A percentile compares a stretch with the other conserved stretches of the same genome.
phyloP scores from a whole-genome alignment of 2,888 invertebrate species.

The Catonia carolina region DNA sequence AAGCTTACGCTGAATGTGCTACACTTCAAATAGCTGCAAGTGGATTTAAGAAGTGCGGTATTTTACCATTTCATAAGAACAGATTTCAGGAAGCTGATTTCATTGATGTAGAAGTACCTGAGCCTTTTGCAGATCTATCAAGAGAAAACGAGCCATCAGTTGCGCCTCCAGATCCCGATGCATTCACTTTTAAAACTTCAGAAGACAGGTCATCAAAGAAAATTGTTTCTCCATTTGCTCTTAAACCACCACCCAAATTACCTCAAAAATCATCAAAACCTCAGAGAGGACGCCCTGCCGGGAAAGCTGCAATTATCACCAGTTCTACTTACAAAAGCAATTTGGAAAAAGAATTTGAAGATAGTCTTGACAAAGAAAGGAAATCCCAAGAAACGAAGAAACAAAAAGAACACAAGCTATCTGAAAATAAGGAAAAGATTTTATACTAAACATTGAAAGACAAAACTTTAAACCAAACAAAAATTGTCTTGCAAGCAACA shows the following conservation, averaged over 20 bases:
- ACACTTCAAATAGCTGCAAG: slow-evolving; percentile 30
- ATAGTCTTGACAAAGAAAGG: too few species aligned
- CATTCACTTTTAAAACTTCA: background rate
- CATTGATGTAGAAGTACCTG: background rate
- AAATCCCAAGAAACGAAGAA: too few species aligned
- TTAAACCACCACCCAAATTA: background rate
- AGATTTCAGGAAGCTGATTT: slow-evolving; percentile 26
- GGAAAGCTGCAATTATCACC: too few species aligned
- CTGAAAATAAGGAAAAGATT: too few species aligned
- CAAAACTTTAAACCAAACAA: too few species aligned
- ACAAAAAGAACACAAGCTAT: too few species aligned
- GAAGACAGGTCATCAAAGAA: background rate
- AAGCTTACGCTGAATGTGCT: slow-evolving; percentile 35
- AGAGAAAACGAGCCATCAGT: background rate
- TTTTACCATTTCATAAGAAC: slow-evolving; percentile 34
- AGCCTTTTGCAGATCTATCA: background rate
- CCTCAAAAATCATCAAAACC: background rate
- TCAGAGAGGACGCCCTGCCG: too few species aligned
- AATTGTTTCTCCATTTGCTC: background rate
- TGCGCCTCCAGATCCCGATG: background rate
- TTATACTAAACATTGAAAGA: too few species aligned
- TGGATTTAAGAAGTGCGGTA: slow-evolving; percentile 34
- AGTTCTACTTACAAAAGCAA: too few species aligned
- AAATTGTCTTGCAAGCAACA: too few species aligned
- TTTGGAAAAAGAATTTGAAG: too few species aligned